Base-by-base conservation (phyloP, 1,140 invertebrate genomes). In the Yoshiicerus persimilis region DNA sequence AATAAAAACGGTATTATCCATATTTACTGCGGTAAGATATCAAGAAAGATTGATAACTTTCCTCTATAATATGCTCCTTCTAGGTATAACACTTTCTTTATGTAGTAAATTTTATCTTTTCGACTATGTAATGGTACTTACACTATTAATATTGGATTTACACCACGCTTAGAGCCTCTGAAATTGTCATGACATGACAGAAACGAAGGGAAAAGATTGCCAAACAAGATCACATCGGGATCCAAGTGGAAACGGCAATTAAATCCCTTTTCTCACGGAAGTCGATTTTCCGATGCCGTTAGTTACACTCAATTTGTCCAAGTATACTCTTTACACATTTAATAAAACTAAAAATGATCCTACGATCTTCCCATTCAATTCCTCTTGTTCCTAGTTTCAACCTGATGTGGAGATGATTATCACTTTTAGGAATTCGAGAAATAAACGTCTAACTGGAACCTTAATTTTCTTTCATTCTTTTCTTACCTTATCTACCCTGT, bases 101-200 rank as follows among this genome's bases (percentile, higher is more conserved):
- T 13, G 66, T 0, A 70, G 16, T 36, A 80, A 30, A 34, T 80
- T 80, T 80, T 80, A 34, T 20, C 34, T 23, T 80, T n/a, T n/a
- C 75, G 32, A 38, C 27, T 8, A 38, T 36, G 4, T 36, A 36
- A 34, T 80, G 75, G 75, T 38, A 80, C 75, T 80, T 4, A n/a
- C 75, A n/a, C 75, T 80, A 80, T 36, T 80, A 80, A 80, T 80
- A 80, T 80, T 80, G 34, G 20, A 80, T 80, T 80, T 70, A 70
- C 64, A 70, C 27, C 27, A 80, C 30, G 11, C 30, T 36, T 80
- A 80, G 34, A 9, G 32, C 75, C 25, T 80, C 16, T 36, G 38
- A 77, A 80, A 80, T 38, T 80, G 75, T 80, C 75, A 80, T n/a
- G 75, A 80, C 75, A 80, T 36, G 75, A 80, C 30, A 80, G 75